Percentiles rank a stretch among this genome's conserved stretches.
These are phyloP conservation scores for Lepisosteus osseus DNA, from an alignment of 2,113 vertebrate species.

Conservation along the genomic window DNA sequence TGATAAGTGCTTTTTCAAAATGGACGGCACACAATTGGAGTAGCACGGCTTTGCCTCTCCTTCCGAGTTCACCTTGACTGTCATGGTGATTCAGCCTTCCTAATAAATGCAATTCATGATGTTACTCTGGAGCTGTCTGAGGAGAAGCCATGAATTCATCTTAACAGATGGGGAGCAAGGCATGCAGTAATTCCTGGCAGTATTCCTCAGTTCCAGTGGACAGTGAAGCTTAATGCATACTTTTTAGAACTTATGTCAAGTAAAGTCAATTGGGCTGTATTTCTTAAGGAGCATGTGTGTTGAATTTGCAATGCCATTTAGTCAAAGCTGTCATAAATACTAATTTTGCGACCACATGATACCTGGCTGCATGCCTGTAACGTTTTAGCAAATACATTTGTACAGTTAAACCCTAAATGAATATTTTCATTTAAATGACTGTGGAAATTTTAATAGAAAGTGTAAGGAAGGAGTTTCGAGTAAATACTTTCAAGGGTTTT, in stretches of 20 bases:
- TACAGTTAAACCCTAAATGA: too few species aligned
- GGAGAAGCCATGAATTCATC: background rate
- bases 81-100: background rate
- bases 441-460: too few species aligned
- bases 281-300: background rate
- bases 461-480: too few species aligned
- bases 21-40: background rate
- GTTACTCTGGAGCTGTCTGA: slow-evolving; percentile 1
- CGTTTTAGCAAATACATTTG: too few species aligned
- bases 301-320: too few species aligned
- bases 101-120: slow-evolving; percentile 21
- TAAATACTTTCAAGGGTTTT: too few species aligned
- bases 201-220: background rate
- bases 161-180: background rate
- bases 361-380: too few species aligned
- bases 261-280: background rate
- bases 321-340: too few species aligned
- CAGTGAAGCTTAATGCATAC: background rate
- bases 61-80: slow-evolving; percentile 24
- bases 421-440: too few species aligned
- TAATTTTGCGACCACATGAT: too few species aligned
- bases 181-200: too few species aligned
- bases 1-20: background rate
- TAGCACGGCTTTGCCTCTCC: background rate
- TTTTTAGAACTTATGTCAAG: background rate